A percentile compares a stretch with the other conserved stretches of the same genome.
phyloP scores from a whole-genome alignment of 2,888 invertebrate species.

The Drosophila pseudotalamancana region DNA sequence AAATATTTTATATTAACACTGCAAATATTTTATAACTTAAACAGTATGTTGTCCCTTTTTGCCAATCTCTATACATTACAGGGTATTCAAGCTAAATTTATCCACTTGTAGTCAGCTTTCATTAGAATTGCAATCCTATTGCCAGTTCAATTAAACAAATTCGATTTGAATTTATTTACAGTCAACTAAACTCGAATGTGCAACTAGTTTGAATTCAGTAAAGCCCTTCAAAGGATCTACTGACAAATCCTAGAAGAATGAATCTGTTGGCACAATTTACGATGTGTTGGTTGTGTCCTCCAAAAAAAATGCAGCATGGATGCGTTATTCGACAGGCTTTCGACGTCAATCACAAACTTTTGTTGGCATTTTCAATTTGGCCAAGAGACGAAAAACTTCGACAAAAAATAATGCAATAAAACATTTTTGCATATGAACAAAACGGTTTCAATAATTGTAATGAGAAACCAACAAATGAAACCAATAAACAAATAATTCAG shows the following conservation, averaged over 20 bases:
- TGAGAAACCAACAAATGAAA: constrained; percentile 51
- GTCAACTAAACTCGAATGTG: background rate
- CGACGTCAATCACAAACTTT: constrained; percentile 55
- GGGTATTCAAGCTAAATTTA: background rate
- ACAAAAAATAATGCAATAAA: constrained; percentile 51
- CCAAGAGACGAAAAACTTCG: constrained; percentile 2
- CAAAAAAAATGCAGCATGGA: background rate
- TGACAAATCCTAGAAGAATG: constrained; percentile 5
- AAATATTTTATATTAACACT: too few species aligned
- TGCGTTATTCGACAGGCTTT: constrained; percentile 11
- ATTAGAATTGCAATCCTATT: background rate
- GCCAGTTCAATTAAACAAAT: constrained; percentile 2
- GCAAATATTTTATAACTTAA: too few species aligned
- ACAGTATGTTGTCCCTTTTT: background rate
- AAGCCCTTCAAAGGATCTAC: background rate
- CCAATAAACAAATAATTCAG: constrained; percentile 41
- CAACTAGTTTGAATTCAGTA: constrained; percentile 2
- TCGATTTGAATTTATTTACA: constrained; percentile 4
- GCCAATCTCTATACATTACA: background rate
- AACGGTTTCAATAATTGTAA: constrained; percentile 40
- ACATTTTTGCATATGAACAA: constrained; percentile 32
- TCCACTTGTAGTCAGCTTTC: background rate
- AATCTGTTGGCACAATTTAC: constrained; percentile 2
- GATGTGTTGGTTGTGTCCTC: background rate
- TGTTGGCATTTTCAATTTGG: constrained; percentile 47